Evolutionary conservation across 2,888 invertebrate species (phyloP).

Genomic region (Chrysodeixis includens): DNA sequence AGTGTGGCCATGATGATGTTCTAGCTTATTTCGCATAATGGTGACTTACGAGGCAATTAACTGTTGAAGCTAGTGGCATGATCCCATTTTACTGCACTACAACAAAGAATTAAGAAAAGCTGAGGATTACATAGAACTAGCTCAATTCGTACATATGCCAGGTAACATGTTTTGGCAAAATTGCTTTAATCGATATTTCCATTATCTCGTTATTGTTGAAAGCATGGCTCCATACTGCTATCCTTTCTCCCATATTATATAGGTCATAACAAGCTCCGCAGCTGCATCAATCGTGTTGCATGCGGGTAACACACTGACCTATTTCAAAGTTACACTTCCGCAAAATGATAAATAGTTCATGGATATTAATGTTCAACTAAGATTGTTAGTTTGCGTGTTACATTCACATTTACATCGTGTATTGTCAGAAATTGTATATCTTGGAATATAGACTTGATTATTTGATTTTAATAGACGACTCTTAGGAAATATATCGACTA

Average conservation of each 20-base stretch:
- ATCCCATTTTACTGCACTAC: no score
- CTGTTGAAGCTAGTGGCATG: no score
- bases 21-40: no score
- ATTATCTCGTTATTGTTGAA: no score
- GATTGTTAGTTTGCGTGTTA: not conserved
- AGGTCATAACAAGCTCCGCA: constrained; percentile 25
- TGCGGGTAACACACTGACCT: constrained; percentile 24
- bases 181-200: no score
- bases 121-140: no score
- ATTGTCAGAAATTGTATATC: not conserved
- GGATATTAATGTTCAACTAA: not conserved
- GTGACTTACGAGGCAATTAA: no score
- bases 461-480: not conserved
- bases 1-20: no score
- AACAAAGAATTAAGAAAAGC: no score
- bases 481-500: not conserved
- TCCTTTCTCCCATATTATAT: not conserved
- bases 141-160: no score
- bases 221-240: not conserved
- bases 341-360: constrained; percentile 7
- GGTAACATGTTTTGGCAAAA: no score
- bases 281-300: constrained; percentile 15
- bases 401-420: not conserved
- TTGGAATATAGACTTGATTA: not conserved
- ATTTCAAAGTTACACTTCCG: constrained; percentile 33